A percentile compares a stretch with the other conserved stretches of the same genome.
Evolutionary conservation across 2,888 invertebrate genomes (phyloP).

Genomic region (Biston stratarius): DNA sequence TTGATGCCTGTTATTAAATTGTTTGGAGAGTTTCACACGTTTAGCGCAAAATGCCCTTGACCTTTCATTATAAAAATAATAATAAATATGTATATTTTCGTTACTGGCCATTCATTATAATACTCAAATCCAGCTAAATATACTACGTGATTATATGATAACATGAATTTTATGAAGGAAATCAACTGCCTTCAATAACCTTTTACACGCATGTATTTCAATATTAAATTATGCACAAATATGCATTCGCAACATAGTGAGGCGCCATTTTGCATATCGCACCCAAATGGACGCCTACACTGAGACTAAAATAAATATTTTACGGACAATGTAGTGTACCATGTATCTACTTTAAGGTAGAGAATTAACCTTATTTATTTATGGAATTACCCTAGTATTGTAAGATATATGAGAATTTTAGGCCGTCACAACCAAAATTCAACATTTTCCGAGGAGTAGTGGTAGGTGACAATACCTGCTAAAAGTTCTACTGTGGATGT

Average conservation of each 20-base stretch:
- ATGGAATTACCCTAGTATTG: too few relatives aligned
- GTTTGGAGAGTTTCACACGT: too few relatives aligned
- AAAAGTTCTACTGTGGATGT: too few relatives aligned
- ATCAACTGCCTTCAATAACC: conserved; percentile 12
- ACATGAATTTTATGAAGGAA: conserved; percentile 11
- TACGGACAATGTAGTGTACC: background rate
- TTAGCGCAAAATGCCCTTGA: too few relatives aligned
- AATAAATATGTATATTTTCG: too few relatives aligned
- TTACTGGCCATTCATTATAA: too few relatives aligned
- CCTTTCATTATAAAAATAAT: too few relatives aligned
- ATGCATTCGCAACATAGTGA: conserved; percentile 29
- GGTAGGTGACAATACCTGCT: too few relatives aligned
- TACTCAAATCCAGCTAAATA: too few relatives aligned
- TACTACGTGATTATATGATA: background rate
- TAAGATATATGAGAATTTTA: background rate
- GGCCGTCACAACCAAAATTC: too few relatives aligned
- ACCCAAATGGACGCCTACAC: conserved; percentile 12
- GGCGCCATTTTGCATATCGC: conserved; percentile 18
- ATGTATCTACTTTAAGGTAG: background rate
- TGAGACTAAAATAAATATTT: background rate
- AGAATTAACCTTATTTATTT: background rate
- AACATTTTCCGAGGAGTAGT: too few relatives aligned
- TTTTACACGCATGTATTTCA: conserved; percentile 18
- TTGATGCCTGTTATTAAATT: too few relatives aligned
- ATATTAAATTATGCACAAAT: conserved; percentile 32